A percentile compares a stretch with the other conserved stretches of the same genome.
phyloP scores from a whole-genome alignment of 2,797 vertebrate genomes.

The Clamator glandarius region DNA sequence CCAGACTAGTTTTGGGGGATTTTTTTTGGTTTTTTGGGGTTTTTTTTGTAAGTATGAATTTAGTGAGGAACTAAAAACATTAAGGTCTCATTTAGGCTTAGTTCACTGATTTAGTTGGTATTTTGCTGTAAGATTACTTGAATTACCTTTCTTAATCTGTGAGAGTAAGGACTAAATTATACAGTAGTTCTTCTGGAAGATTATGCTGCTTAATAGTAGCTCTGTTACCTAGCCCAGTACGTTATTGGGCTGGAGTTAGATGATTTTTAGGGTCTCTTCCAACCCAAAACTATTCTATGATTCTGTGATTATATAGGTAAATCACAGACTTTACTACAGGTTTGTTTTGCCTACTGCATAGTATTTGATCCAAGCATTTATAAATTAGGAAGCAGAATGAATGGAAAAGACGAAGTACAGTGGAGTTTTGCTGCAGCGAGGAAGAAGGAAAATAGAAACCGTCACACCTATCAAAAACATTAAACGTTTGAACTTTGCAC shows the following conservation, averaged over 20 bases:
- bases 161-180: neutral
- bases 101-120: neutral
- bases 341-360: neutral
- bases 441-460: neutral
- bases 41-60: neutral
- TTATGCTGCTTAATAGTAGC: neutral
- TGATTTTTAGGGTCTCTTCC: too few species aligned
- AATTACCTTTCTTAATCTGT: neutral
- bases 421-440: neutral
- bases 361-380: neutral
- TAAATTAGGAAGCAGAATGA: neutral
- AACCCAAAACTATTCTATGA: too few species aligned
- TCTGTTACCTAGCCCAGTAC: neutral
- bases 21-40: too few species aligned
- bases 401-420: neutral
- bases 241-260: too few species aligned
- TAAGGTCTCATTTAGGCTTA: neutral
- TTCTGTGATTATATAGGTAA: neutral
- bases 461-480: fast-evolving
- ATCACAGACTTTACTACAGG: neutral
- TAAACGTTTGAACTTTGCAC: neutral
- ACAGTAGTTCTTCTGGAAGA: neutral
- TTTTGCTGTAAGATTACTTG: neutral
- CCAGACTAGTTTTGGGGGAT: neutral
- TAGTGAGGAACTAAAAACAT: neutral